Base-by-base conservation (phyloP, 2,113 vertebrate genomes). In the Synchiropus splendidus region DNA sequence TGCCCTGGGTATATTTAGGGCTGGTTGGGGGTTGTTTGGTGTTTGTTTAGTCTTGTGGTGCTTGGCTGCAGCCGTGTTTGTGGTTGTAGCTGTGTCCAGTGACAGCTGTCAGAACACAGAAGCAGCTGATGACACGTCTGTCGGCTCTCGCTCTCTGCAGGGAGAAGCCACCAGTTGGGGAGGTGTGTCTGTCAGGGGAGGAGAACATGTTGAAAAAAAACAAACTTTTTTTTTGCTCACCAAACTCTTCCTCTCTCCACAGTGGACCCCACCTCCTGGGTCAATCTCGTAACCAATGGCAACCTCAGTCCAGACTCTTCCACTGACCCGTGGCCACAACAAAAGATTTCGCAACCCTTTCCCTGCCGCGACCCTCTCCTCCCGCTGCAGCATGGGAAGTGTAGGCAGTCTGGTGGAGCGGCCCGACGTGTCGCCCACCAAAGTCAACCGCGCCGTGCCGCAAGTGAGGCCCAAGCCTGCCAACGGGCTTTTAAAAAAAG, bases 371-470 rank as follows among this genome's bases (percentile, higher is more conserved):
- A 80, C 79, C 2, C 73, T 82, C 10, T 67, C 79, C 0, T 60
- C 75, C 5, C 70, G 71, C 39, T 83, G 85, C 80, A 79, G 74
- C 74, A 98, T 98, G 95, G 95, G 95, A 70, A 98, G 94, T 1
- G 94, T 98, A 53, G 89, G 95, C 66, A 98, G 95, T 70, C 85
- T 98, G 63, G 86, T 97, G 64, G 95, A 98, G 77, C 89, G 88
- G 58, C 88, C 92, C 8, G 92, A 94, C 16, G 72, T 87, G 31
- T 85, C 89, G 12, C 85, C 89, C 15, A 72, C 86, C 16, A 89
- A 85, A 71, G 47, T 43, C 15, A 77, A 68, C 78, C 30, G 78
- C 51, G 31, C 87, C 46, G 16, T 83, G 67, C 88, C 90, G 12
- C 86, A 90, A 3, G 84, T 87, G 48, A 83, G 85, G 33, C 82